Conservation (phyloP, 1,140 invertebrate species). For the Cotesia chilonis region DNA sequence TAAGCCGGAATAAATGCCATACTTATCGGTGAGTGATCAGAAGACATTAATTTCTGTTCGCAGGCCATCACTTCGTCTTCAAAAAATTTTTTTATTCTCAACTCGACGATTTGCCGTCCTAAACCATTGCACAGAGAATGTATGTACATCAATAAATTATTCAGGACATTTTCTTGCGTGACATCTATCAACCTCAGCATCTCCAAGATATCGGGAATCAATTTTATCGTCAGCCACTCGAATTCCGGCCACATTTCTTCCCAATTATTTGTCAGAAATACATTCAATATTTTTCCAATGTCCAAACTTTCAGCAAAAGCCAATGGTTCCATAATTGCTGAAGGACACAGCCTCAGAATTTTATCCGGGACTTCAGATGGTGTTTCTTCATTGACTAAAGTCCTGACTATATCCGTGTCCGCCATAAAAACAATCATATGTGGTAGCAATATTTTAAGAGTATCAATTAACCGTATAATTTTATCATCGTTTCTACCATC, state of each 20-base stretch:
- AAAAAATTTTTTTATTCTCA: slow-evolving; percentile 53
- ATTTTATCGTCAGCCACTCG: slow-evolving; percentile 67
- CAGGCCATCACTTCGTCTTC: slow-evolving; percentile 49
- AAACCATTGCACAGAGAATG: slow-evolving; percentile 57
- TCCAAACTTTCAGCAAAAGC: slow-evolving; percentile 64
- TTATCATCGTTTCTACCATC: slow-evolving; percentile 54
- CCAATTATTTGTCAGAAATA: slow-evolving; percentile 66
- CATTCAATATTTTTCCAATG: slow-evolving; percentile 65
- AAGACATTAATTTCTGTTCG: slow-evolving; percentile 48
- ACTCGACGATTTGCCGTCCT: slow-evolving; percentile 51
- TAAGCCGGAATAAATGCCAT: slow-evolving; percentile 56
- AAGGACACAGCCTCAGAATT: slow-evolving; percentile 50
- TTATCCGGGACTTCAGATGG: slow-evolving; percentile 62
- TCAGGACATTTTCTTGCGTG: slow-evolving; percentile 53
- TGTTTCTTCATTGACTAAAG: slow-evolving; percentile 53
- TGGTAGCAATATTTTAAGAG: slow-evolving; percentile 65
- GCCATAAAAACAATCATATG: slow-evolving; percentile 66
- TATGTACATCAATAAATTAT: slow-evolving; percentile 53
- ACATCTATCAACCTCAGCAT: slow-evolving; percentile 53
- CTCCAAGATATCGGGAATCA: slow-evolving; percentile 58
- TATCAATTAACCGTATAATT: slow-evolving; percentile 53
- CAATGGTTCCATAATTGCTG: slow-evolving; percentile 65
- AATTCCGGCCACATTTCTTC: slow-evolving; percentile 66
- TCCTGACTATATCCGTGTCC: slow-evolving; percentile 59
- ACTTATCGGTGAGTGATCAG: slow-evolving; percentile 43